Percentiles rank a stretch among this genome's conserved stretches.
Evolutionary conservation across 92 coral and sea anemone species (phyloP).

Genomic region (Umimayanthus chanpuru): DNA sequence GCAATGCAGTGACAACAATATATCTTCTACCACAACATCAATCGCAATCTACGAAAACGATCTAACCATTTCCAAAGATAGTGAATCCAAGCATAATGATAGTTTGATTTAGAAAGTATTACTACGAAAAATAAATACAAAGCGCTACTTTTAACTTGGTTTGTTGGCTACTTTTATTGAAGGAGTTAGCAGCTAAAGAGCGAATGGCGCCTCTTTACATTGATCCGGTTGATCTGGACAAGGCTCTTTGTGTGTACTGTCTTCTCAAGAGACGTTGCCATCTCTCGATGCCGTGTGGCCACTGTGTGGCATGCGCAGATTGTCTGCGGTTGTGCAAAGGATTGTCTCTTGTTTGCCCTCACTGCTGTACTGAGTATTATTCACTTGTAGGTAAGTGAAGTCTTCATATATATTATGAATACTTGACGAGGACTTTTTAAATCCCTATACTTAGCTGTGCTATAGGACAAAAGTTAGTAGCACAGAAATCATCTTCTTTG

Average conservation of each 20-base stretch:
- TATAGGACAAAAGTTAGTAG: too few species aligned
- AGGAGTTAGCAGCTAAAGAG: slow-evolving; percentile 14
- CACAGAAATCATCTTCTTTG: too few species aligned
- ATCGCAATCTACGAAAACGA: too few species aligned
- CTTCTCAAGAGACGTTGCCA: slow-evolving; percentile 8
- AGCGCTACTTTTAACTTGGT: background rate
- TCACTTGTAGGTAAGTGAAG: slow-evolving; percentile 19
- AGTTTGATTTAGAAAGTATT: background rate
- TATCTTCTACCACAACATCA: too few species aligned
- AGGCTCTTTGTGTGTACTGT: slow-evolving; percentile 32
- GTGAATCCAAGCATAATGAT: background rate
- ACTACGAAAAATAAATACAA: too few species aligned
- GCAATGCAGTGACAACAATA: too few species aligned
- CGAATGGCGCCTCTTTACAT: background rate
- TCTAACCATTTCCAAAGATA: background rate
- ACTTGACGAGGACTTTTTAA: too few species aligned
- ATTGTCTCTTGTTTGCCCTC: slow-evolving; percentile 24
- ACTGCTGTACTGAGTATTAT: slow-evolving; percentile 23
- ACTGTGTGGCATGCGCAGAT: slow-evolving; percentile 17
- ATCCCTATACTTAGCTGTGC: too few species aligned
- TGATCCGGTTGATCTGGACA: background rate
- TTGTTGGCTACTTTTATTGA: background rate
- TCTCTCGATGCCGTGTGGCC: slow-evolving; percentile 14
- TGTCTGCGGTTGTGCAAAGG: slow-evolving; percentile 18
- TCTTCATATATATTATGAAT: too few species aligned